Evolutionary conservation across 2,888 invertebrate genomes (phyloP), one percentile per base, ranked within the genome.

Genomic region (Eueremaeus valkanovi): DNA sequence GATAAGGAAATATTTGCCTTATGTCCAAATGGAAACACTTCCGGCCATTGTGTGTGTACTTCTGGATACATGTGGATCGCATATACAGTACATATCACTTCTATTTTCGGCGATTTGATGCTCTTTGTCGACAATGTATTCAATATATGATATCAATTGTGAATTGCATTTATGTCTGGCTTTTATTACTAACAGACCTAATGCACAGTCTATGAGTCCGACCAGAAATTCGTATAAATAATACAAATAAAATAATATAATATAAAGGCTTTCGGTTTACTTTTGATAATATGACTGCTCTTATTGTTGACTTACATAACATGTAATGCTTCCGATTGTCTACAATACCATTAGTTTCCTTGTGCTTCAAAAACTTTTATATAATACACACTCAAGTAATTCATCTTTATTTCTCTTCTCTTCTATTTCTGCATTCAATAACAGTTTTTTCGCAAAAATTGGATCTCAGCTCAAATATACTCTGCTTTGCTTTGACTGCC

Each of bases 1-100:
- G 63, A 63, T 63, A 63, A 63, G 63, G 63, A 63, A 63, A 63
- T 63, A 63, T 63, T 63, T 63, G 31, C 63, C 31, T 63, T 63
- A 33, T 63, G 63, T 63, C 63, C 63, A 63, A 63, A 63, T 63
- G 31, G 18, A 63, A 63, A 63, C 33, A 63, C 27, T 63, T 63
- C 63, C 63, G 63, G 63, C 63, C 63, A 63, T 63, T 63, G 63
- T 63, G 27, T n/a, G n/a, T 55, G 63, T 31, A 63, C 33, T 63
- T 33, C 33, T 29, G 33, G 63, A 5, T 33, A 33, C 33, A 63
- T 33, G 27, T 58, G 51, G 9, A 9, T 3, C 45, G 3, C 18
- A 16, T 45, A 18, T 55, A 55, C 31, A 18, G 16, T 18, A 63
- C 31, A 5, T 63, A 31, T 27, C 8, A 33, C 18, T 11, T 29